Evolutionary conservation across 2,888 invertebrate species (phyloP).

Genomic region (Drosophila borborema): DNA sequence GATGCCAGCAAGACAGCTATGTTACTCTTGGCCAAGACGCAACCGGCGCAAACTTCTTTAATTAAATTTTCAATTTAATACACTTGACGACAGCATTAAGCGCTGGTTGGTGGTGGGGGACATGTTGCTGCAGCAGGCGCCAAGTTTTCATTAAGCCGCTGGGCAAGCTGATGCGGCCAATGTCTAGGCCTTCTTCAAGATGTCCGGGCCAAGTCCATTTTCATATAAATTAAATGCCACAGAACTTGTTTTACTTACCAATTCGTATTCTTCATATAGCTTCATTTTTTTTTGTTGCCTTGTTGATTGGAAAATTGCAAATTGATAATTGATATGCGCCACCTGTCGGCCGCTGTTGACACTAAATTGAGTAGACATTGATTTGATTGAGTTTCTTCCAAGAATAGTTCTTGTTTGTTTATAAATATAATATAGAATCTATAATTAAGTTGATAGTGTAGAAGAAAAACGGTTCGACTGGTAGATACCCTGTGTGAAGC

Average conservation of each 20-base stretch:
- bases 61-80: constrained; percentile 76
- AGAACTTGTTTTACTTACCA: constrained; percentile 45
- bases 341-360: constrained; percentile 50
- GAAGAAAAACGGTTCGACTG: neutral
- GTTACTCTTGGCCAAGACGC: neutral
- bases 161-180: constrained; percentile 26
- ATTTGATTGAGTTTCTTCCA: constrained; percentile 5
- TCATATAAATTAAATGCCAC: constrained; percentile 67
- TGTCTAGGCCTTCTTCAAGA: constrained; percentile 49
- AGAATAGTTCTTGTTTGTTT: neutral
- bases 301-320: constrained; percentile 48
- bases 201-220: constrained; percentile 53
- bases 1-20: constrained; percentile 46
- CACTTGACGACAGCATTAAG: constrained; percentile 50
- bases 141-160: constrained; percentile 69
- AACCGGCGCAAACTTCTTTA: constrained; percentile 59
- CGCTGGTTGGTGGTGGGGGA: neutral
- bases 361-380: constrained; percentile 34
- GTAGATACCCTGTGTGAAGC: neutral
- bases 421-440: neutral
- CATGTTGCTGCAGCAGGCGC: constrained; percentile 59
- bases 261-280: neutral
- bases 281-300: constrained; percentile 14
- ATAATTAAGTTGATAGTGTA: neutral
- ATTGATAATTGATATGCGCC: constrained; percentile 61